Evolutionary conservation across 30 jellyfish, hydroid and myxozoan species (phyloP).

Genomic region (Chironex yamaguchii): DNA sequence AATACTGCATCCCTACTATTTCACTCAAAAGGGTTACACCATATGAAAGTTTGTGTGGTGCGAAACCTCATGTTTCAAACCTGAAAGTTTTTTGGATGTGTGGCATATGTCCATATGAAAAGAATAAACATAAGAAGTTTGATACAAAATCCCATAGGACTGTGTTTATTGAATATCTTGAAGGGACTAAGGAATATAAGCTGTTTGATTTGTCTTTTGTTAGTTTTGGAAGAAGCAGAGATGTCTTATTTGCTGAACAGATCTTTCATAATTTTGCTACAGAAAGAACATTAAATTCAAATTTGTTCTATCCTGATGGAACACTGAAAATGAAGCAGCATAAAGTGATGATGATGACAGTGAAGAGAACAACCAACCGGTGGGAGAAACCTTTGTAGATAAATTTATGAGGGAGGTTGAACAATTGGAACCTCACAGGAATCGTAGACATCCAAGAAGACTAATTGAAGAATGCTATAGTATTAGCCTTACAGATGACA

Average conservation of each 20-base stretch:
- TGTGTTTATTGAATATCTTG: background rate
- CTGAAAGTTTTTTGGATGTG: conserved; percentile 1
- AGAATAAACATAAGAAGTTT: background rate
- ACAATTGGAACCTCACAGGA: conserved; percentile 14
- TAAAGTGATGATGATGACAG: too few relatives aligned
- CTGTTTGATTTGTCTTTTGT: background rate
- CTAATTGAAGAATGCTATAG: conserved; percentile 2
- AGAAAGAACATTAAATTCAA: conserved; percentile 7
- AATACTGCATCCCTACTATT: too few relatives aligned
- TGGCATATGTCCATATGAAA: background rate
- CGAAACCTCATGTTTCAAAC: background rate
- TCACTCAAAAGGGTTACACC: background rate
- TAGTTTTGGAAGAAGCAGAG: background rate
- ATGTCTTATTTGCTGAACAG: background rate
- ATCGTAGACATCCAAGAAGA: conserved; percentile 28
- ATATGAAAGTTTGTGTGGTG: background rate
- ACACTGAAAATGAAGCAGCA: too few relatives aligned
- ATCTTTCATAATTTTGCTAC: conserved; percentile 12
- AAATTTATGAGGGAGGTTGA: conserved; percentile 29
- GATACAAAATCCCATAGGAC: background rate
- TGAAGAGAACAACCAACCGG: conserved; percentile 57
- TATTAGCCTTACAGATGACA: conserved; percentile 31
- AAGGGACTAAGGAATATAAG: background rate
- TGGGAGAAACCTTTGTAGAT: conserved; percentile 38
- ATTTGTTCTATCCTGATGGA: conserved; percentile 19